phyloP scores from a whole-genome alignment of 2,888 invertebrate species.

The Tuberolachnus salignus region DNA sequence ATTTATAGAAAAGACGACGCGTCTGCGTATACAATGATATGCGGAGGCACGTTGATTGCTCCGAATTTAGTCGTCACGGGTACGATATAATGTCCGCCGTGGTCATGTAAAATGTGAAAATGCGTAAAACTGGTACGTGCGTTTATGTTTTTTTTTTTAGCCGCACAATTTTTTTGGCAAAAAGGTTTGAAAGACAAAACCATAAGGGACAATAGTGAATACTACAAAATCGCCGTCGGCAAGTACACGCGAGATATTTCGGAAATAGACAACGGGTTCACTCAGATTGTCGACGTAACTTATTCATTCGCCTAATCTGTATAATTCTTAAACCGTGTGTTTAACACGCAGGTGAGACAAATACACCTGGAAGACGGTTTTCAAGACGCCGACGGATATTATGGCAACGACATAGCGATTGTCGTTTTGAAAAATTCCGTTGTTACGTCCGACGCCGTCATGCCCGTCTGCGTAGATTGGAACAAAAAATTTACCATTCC shows the following conservation, averaged over 20 bases:
- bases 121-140: too few species aligned
- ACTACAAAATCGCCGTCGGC: constrained; percentile 8
- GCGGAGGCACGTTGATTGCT: constrained; percentile 5
- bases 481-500: background rate
- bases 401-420: constrained; percentile 5
- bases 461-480: constrained; percentile 15
- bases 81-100: background rate
- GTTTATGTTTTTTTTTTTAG: background rate
- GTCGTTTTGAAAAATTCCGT: background rate
- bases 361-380: background rate
- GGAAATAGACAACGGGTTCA: background rate
- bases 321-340: background rate
- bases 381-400: background rate
- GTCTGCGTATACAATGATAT: background rate
- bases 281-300: background rate
- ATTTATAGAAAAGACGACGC: background rate
- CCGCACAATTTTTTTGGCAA: background rate
- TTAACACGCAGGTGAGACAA: background rate
- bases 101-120: background rate
- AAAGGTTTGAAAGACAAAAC: background rate
- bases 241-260: background rate
- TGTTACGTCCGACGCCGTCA: background rate
- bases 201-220: background rate
- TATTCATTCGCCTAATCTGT: too few species aligned
- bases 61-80: constrained; percentile 5